Evolutionary conservation across 2,113 vertebrate species (phyloP).

Genomic region (Eira barbara): DNA sequence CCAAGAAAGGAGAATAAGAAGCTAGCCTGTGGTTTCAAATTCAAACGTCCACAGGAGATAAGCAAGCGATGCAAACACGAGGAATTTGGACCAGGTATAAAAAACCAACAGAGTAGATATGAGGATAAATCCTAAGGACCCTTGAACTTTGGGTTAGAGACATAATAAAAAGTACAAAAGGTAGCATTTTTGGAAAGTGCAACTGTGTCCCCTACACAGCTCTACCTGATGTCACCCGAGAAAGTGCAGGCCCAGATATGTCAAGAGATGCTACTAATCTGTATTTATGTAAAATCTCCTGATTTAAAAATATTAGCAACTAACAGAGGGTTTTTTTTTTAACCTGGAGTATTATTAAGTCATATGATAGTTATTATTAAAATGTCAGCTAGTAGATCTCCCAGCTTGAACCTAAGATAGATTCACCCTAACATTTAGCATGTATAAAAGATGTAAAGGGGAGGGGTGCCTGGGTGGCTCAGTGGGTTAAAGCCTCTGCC

Average conservation of each 20-base stretch:
- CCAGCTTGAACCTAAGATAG: neutral
- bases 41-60: neutral
- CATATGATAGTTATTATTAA: neutral
- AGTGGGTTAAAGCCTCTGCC: too few relatives aligned
- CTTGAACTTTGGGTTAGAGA: neutral
- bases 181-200: neutral
- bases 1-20: neutral
- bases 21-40: neutral
- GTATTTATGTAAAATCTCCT: neutral
- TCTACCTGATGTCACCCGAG: neutral
- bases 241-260: neutral
- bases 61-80: neutral
- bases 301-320: neutral
- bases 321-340: neutral
- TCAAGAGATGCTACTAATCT: neutral
- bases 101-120: neutral
- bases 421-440: neutral
- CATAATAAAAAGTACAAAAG: neutral
- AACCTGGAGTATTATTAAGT: neutral
- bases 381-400: neutral
- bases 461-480: too few relatives aligned
- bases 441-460: neutral
- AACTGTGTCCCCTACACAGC: neutral
- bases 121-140: neutral
- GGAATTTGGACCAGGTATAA: neutral